Percentiles rank a stretch among this genome's conserved stretches.
phyloP scores from a whole-genome alignment of 92 coral and sea anemone species.

The Paragorgia papillata region DNA sequence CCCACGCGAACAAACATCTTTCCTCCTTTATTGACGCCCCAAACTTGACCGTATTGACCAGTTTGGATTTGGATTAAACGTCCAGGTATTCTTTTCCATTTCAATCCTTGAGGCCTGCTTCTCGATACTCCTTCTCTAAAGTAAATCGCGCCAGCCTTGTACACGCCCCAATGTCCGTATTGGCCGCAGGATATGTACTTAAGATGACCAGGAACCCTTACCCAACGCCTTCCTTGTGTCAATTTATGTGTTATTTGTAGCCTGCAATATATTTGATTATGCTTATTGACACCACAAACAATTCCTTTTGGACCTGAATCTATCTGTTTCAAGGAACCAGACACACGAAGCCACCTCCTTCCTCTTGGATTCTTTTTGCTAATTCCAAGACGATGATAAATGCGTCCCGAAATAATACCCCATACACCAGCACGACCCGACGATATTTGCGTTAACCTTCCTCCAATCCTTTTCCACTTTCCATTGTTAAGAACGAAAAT shows the following conservation, averaged over 20 bases:
- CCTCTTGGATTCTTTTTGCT: not conserved
- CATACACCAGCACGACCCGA: slow-evolving; percentile 4
- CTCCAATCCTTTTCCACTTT: slow-evolving; percentile 19
- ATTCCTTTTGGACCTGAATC: slow-evolving; percentile 52
- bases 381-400: not conserved
- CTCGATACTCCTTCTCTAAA: slow-evolving; percentile 17
- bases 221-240: no score
- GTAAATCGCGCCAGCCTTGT: not conserved
- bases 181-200: slow-evolving; percentile 34
- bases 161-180: slow-evolving; percentile 27
- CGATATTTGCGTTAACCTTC: slow-evolving; percentile 5
- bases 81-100: slow-evolving; percentile 12
- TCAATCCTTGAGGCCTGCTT: slow-evolving; percentile 12
- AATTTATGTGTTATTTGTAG: slow-evolving; percentile 1
- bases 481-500: slow-evolving; percentile 17
- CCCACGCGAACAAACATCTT: not conserved
- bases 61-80: slow-evolving; percentile 14
- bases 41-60: slow-evolving; percentile 24
- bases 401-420: not conserved
- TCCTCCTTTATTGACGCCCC: slow-evolving; percentile 16
- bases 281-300: slow-evolving; percentile 49
- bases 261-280: slow-evolving; percentile 27
- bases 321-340: slow-evolving; percentile 30
- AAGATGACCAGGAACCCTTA: not conserved
- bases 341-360: not conserved